Evolutionary conservation across 2,797 vertebrate species (phyloP), one percentile per base, ranked within the genome.

Genomic region (Chrysocyon brachyurus): DNA sequence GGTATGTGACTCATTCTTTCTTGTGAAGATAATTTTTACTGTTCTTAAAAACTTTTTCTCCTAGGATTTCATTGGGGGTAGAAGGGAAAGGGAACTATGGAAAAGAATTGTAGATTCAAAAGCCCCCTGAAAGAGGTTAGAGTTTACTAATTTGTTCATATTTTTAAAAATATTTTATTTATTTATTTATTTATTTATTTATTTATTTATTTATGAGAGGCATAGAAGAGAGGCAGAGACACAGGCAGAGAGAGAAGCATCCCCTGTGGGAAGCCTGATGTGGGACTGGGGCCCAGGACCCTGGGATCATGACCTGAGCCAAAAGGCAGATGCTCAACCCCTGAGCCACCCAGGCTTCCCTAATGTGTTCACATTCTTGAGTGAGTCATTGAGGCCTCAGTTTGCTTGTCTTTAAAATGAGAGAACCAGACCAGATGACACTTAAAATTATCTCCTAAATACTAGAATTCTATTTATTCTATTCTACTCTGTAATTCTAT

Each of bases 1-100:
- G 83, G 52, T 75, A 83, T 36, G 75, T 89, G 73, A 97, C 59
- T 97, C 97, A 98, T 95, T 87, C 95, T 98, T 83, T 94, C 79
- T 97, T 96, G 88, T 86, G 97, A 83, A 94, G 93, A 33, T 87
- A 92, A 70, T 95, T 75, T 70, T 95, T 73, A 70, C 85, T 93
- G 46, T 91, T 66, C 89, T 97, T 90, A 97, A 63, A 94, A 94
- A 96, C 68, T 90, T 82, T 94, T 75, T 64, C 82, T 4, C 52
- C n/a, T 72, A 11, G 0, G 21, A 90, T 85, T 94, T 93, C 59
- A 87, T 4, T 79, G 61, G 92, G 92, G 90, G 40, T 52, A 52
- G 19, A 22, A 56, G 61, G 56, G 26, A 40, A 75, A 92, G 2
- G 46, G 14, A 28, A 61, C 36, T 21, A 16, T 17, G 64, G 40